These are phyloP conservation scores for Podarcis siculus DNA, from an alignment of 2,797 vertebrate genomes.

Conservation along the genomic window DNA sequence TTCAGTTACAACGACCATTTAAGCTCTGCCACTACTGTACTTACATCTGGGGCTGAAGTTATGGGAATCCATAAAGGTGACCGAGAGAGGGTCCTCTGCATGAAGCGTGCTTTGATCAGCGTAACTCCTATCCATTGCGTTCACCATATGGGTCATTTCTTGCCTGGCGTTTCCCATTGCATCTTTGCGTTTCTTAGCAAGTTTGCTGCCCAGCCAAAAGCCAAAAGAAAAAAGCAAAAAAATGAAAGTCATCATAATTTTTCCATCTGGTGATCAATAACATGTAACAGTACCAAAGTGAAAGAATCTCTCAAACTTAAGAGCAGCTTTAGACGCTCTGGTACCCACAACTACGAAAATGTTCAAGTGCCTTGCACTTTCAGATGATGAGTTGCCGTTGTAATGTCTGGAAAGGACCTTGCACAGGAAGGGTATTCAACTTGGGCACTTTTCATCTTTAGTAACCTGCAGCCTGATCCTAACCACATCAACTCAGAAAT, in stretches of 20 bases:
- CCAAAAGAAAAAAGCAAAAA: constrained; percentile 29
- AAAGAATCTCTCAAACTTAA: constrained; percentile 18
- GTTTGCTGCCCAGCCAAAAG: constrained; percentile 88
- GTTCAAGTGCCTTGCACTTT: not conserved
- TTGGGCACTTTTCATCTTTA: not conserved
- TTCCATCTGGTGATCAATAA: constrained; percentile 31
- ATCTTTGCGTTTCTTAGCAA: constrained; percentile 98
- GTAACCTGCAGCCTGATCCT: not conserved
- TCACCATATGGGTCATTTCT: constrained; percentile 99
- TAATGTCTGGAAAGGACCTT: not conserved
- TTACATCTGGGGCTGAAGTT: constrained; percentile 98
- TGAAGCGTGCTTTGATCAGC: constrained; percentile 98
- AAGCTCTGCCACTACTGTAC: constrained; percentile 66
- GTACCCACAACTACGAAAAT: not conserved
- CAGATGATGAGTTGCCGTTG: not conserved
- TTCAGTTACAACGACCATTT: not conserved
- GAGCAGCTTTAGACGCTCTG: not conserved
- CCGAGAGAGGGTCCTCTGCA: constrained; percentile 93
- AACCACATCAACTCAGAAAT: not conserved
- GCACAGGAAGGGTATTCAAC: not conserved
- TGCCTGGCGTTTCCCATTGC: constrained; percentile 94
- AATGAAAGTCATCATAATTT: constrained; percentile 37
- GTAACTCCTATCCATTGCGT: constrained; percentile 97
- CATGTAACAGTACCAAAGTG: constrained; percentile 5
- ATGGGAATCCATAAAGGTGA: constrained; percentile 98